Evolutionary conservation across 53 echinoderm and acorn worm species (phyloP).

Genomic region (Astropecten irregularis): DNA sequence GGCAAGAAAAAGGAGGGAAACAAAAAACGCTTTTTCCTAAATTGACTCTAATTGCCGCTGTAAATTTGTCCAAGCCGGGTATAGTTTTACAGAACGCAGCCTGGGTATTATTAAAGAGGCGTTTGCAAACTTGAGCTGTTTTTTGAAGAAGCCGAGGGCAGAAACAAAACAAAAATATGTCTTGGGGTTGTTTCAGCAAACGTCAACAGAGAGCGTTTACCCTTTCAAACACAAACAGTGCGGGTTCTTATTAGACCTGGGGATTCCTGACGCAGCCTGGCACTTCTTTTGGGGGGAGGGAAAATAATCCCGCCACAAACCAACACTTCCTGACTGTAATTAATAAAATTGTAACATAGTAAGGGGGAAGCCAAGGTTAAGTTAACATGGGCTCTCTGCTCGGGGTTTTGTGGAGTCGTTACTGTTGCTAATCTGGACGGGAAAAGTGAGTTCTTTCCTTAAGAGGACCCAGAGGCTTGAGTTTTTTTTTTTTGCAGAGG

Average conservation of each 20-base stretch:
- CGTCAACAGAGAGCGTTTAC: background rate
- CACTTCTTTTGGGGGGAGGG: too few relatives aligned
- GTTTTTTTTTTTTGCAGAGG: too few relatives aligned
- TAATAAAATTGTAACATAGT: constrained; percentile 38
- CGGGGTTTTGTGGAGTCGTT: constrained; percentile 29
- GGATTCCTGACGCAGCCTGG: too few relatives aligned
- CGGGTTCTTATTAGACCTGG: background rate
- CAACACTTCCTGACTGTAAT: background rate
- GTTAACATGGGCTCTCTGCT: constrained; percentile 41
- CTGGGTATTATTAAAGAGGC: background rate
- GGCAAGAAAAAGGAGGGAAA: too few relatives aligned
- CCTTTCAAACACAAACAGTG: constrained; percentile 35
- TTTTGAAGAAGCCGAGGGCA: constrained; percentile 40
- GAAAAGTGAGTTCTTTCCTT: background rate
- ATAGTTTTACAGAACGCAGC: background rate
- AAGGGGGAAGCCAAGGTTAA: constrained; percentile 49
- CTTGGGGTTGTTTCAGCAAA: background rate
- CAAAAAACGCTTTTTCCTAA: background rate
- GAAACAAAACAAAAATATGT: constrained; percentile 1
- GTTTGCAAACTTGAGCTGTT: constrained; percentile 18
- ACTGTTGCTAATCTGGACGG: constrained; percentile 16
- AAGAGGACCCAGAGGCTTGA: too few relatives aligned
- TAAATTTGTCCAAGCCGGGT: background rate
- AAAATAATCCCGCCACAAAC: background rate
- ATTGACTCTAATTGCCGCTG: background rate